These are phyloP conservation scores for Tragulus kanchil DNA, from an alignment of 2,113 vertebrate genomes.

Conservation along the genomic window DNA sequence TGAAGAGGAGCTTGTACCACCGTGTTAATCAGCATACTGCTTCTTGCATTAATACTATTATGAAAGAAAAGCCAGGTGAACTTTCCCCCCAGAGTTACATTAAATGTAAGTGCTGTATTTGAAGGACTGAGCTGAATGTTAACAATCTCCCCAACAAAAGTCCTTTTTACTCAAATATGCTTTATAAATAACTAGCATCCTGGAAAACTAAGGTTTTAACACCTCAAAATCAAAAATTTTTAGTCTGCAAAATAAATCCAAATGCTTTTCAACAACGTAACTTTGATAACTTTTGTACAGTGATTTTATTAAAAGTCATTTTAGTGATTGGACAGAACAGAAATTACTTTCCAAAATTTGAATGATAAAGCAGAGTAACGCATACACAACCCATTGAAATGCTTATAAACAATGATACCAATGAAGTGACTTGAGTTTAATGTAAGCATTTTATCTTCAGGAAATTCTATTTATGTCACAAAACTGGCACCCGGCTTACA, in stretches of 20 bases:
- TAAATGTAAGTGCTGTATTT: conserved; percentile 6
- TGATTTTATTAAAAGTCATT: conserved; percentile 8
- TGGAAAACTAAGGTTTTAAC: conserved; percentile 40
- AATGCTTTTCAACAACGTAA: neutral
- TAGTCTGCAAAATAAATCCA: neutral
- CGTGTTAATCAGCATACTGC: neutral
- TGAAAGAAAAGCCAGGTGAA: neutral
- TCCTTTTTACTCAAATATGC: conserved; percentile 18
- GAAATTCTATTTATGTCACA: conserved; percentile 22
- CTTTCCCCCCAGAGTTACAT: conserved; percentile 24
- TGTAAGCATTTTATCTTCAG: neutral
- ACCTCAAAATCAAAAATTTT: neutral
- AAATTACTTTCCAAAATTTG: conserved; percentile 46
- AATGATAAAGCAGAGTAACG: neutral
- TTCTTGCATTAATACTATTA: neutral
- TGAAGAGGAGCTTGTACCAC: conserved; percentile 31
- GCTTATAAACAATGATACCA: neutral
- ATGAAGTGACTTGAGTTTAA: neutral
- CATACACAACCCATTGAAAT: neutral
- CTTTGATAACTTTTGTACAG: neutral
- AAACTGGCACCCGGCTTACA: neutral
- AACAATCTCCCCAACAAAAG: neutral
- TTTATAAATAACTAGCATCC: conserved; percentile 40
- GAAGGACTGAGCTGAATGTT: neutral
- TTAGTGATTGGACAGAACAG: neutral